These are phyloP conservation scores for Spondyliosoma cantharus DNA, from an alignment of 2,797 vertebrate species.

Conservation along the genomic window DNA sequence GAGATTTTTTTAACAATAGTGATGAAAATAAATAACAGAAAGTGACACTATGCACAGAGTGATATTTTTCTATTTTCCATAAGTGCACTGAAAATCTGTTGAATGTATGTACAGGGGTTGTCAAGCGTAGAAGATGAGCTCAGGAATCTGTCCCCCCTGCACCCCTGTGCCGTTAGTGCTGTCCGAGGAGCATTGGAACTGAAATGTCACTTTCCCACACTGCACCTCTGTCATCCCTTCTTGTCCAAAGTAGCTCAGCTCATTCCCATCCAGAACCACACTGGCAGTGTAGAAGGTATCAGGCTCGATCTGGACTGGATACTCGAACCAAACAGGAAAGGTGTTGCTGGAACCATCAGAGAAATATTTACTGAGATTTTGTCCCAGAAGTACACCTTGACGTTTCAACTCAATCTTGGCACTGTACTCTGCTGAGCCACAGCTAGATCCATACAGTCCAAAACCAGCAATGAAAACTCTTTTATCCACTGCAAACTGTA, in stretches of 20 bases:
- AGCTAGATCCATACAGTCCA: conserved; percentile 96
- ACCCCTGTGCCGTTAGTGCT: conserved; percentile 98
- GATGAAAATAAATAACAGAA: conserved; percentile 77
- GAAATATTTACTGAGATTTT: conserved; percentile 97
- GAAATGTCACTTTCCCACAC: conserved; percentile 97
- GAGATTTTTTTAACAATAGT: conserved; percentile 50
- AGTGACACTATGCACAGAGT: conserved; percentile 63
- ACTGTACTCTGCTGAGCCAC: conserved; percentile 96
- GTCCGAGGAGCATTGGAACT: conserved; percentile 98
- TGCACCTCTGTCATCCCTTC: conserved; percentile 99
- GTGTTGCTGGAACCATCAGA: conserved; percentile 98
- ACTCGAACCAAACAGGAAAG: conserved; percentile 97
- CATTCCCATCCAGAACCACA: conserved; percentile 94
- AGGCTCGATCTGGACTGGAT: conserved; percentile 96
- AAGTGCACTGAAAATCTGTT: conserved; percentile 58
- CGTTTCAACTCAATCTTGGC: conserved; percentile 98
- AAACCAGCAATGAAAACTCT: conserved; percentile 97
- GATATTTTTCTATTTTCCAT: conserved; percentile 42
- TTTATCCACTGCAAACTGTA: conserved; percentile 98
- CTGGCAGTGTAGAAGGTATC: conserved; percentile 99
- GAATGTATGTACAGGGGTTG: conserved; percentile 29
- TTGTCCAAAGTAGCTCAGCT: conserved; percentile 98
- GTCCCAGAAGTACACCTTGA: conserved; percentile 93
- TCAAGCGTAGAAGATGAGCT: conserved; percentile 98
- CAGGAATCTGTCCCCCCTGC: conserved; percentile 97